Base-by-base conservation (phyloP, 2,797 vertebrate genomes). In the Knipowitschia caucasica region DNA sequence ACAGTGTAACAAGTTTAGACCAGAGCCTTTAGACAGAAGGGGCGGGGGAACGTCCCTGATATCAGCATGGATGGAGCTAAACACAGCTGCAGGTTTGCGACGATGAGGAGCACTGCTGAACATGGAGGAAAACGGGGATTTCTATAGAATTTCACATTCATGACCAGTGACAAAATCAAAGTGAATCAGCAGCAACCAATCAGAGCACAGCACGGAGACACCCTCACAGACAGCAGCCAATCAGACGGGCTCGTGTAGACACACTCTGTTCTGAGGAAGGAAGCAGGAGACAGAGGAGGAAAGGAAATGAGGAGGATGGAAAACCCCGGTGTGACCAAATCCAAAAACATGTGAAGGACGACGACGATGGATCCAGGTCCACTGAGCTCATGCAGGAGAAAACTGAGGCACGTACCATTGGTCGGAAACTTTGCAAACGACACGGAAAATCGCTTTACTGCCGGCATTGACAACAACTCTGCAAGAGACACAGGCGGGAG, bases 391-490 rank as follows among this genome's bases (percentile, higher is more conserved):
- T 92, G 91, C 90, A 90, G 85, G 91, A 92, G 84, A 88, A 90
- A 86, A 82, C 78, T 88, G 89, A 93, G 88, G 86, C 94, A 99
- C 97, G 92, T 99, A 99, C 97, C 95, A 94, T 99, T 99, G 97
- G 97, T 98, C 90, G 96, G 97, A 95, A 95, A 93, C 94, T 98
- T 96, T 96, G 97, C 97, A 99, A 98, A 98, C 88, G 96, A 99
- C 94, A 99, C 96, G 98, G 97, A 99, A 99, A 99, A 99, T 94
- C 96, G 92, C 92, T 99, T 99, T 96, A 99, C 94, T 92, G 96
- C 95, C 93, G 95, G 95, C 95, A 98, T 97, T 95, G 94, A 98
- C 93, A 99, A 98, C 95, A 98, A 94, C 92, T 99, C 97, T 99
- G 97, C 94, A 93, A 96, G 96, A 97, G 92, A 92, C 67, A 92